Base-by-base conservation (phyloP, 2,113 vertebrate species). In the Trogon surrucura region DNA sequence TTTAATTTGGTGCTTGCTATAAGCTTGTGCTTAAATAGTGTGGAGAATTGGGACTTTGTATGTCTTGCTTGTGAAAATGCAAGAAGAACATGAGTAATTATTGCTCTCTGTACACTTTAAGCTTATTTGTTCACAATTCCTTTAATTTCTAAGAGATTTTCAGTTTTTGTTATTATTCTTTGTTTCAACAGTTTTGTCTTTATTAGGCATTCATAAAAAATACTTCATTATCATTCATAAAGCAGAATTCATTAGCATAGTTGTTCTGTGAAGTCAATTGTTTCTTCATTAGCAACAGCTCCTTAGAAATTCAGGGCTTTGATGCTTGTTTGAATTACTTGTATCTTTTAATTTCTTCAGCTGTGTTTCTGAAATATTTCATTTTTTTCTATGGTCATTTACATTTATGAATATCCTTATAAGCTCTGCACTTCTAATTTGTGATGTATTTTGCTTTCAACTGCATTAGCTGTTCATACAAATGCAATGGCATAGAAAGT, bases 321-420 rank as follows among this genome's bases (percentile, higher is more conserved):
- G 72, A 92, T 74, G 32, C 29, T 64, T 85, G 36, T 80, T 93
- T 74, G 56, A 88, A 90, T 91, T 91, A 70, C 56, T 88, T 74
- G 34, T 83, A 78, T 95, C 51, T 95, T 91, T 92, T 84, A 7
- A 67, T 71, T 91, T 91, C 67, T 75, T 83, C 1, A 1, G 51
- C 44, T 94, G 51, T 70, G 74, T 77, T 94, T 94, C 82, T 88
- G 58, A 89, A 89, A 85, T 47, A 88, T 93, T 88, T 70, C 10
- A 11, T 30, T 90, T 97, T 97, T 95, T 96, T 61, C 75, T 88
- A n/a, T 48, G 91, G 72, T 38, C 83, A 71, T 93, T 95, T 96
- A 91, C 79, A 94, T 96, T 88, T 84, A 90, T 93, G 93, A 96
- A 91, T 91, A 93, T 74, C 61, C 34, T 88, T 84, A 80, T 88